Evolutionary conservation across 2,888 invertebrate species (phyloP).

Genomic region (Syrista parreyssii): DNA sequence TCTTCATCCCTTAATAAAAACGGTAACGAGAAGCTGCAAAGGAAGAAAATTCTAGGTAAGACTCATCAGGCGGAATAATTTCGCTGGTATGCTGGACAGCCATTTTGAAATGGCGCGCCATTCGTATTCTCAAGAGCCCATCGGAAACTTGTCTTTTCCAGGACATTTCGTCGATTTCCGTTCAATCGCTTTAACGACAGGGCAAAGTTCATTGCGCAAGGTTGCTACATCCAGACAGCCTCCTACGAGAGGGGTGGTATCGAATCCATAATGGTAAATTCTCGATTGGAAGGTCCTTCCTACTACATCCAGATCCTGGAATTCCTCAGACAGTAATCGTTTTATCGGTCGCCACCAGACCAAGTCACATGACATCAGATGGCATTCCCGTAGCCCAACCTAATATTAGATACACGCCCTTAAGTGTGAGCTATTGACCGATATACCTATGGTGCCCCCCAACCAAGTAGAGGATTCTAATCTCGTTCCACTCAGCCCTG

Average conservation of each 20-base stretch:
- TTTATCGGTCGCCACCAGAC: background rate
- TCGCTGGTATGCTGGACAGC: background rate
- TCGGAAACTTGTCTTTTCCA: background rate
- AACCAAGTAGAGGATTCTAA: conserved; percentile 59
- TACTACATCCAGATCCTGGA: background rate
- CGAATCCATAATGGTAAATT: background rate
- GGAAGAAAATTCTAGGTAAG: background rate
- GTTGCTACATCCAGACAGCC: background rate
- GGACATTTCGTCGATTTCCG: background rate
- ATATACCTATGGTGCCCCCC: conserved; percentile 41
- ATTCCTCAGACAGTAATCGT: background rate
- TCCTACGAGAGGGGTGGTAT: background rate
- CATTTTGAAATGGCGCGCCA: background rate
- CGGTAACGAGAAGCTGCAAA: background rate
- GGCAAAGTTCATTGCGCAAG: background rate
- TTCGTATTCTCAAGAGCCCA: background rate
- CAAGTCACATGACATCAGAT: background rate
- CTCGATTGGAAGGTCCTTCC: background rate
- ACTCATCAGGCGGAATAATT: background rate
- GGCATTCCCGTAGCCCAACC: background rate
- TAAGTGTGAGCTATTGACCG: conserved; percentile 46
- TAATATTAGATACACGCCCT: conserved; percentile 38
- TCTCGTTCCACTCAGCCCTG: conserved; percentile 50
- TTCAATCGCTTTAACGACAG: background rate
- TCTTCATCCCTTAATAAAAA: background rate